These are phyloP conservation scores for Synanthedon vespiformis DNA, from an alignment of 2,888 invertebrate genomes.

Conservation along the genomic window DNA sequence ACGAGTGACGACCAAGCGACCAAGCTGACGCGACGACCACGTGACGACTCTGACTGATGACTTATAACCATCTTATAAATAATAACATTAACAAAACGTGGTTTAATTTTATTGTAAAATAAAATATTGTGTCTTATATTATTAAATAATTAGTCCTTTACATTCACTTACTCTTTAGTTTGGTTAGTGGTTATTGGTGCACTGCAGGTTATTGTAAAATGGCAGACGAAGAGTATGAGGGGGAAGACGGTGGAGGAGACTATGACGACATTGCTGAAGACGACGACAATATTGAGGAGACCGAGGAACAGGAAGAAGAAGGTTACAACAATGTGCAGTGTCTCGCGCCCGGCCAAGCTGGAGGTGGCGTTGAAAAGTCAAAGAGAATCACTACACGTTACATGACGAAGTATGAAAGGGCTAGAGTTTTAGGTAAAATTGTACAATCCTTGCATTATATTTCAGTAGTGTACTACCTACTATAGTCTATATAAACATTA, in stretches of 20 bases:
- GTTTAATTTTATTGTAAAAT: too few species aligned
- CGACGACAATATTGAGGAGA: constrained; percentile 87
- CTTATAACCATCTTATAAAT: too few species aligned
- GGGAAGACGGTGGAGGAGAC: constrained; percentile 84
- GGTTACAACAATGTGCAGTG: constrained; percentile 85
- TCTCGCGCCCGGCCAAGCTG: constrained; percentile 81
- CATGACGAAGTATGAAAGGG: constrained; percentile 89
- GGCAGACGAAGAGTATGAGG: constrained; percentile 91
- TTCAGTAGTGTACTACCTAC: background rate
- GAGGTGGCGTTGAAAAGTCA: constrained; percentile 84
- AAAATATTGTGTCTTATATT: too few species aligned
- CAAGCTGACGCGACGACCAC: too few species aligned
- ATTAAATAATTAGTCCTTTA: too few species aligned
- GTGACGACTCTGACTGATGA: too few species aligned
- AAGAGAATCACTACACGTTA: constrained; percentile 97
- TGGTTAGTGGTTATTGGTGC: too few species aligned
- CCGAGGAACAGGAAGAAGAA: constrained; percentile 89
- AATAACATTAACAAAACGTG: too few species aligned
- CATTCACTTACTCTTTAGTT: too few species aligned
- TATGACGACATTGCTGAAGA: constrained; percentile 89
- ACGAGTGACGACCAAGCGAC: too few species aligned
- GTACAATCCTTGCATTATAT: constrained; percentile 1
- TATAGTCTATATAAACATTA: background rate
- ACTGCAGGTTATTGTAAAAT: constrained; percentile 38
- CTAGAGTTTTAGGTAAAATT: constrained; percentile 50